Conservation (phyloP, 2,888 invertebrate species). For the Chrysopilus asiliformis region DNA sequence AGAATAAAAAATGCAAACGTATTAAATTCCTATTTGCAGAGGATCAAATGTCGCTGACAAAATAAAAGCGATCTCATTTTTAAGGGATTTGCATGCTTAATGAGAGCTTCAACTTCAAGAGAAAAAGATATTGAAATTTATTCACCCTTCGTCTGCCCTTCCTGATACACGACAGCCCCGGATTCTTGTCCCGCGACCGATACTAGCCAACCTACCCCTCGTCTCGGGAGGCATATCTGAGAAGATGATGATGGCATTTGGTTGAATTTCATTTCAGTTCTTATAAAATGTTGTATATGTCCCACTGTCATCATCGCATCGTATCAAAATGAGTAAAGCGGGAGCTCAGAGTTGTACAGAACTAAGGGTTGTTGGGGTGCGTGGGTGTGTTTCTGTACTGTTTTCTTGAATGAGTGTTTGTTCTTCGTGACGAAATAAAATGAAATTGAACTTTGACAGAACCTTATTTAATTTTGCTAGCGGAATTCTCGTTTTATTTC, state of each 20-base stretch:
- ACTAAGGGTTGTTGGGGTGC: no score
- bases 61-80: constrained; percentile 15
- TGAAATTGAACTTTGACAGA: constrained; percentile 13
- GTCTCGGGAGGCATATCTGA: neutral
- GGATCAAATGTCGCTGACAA: constrained; percentile 13
- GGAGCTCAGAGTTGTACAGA: no score
- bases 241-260: no score
- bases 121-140: constrained; percentile 10
- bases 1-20: constrained; percentile 13
- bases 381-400: neutral
- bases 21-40: constrained; percentile 14
- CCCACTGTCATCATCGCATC: no score
- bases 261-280: no score
- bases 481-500: constrained; percentile 5
- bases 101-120: constrained; percentile 8
- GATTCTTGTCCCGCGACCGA: neutral
- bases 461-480: constrained; percentile 11
- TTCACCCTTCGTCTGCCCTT: constrained; percentile 2
- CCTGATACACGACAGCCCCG: neutral
- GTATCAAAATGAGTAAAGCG: no score
- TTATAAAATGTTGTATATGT: no score
- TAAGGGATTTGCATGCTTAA: constrained; percentile 15
- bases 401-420: constrained; percentile 4
- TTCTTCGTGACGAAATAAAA: constrained; percentile 9
- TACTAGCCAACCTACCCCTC: neutral